Percentiles rank a stretch among this genome's conserved stretches.
Evolutionary conservation across 2,888 invertebrate species (phyloP).

Genomic region (Cosmia trapezina): DNA sequence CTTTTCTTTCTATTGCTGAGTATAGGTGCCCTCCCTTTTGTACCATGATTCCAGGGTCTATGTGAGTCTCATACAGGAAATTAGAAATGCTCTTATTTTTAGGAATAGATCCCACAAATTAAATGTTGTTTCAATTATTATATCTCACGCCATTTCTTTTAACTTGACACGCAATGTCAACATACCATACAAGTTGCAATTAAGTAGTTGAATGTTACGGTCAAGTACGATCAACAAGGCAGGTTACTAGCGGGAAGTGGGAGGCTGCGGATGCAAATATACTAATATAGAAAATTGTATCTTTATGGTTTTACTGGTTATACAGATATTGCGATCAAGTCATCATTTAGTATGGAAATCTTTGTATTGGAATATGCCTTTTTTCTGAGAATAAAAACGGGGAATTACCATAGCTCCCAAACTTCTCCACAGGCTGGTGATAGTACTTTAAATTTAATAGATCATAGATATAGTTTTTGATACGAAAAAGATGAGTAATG

Average conservation of each 20-base stretch:
- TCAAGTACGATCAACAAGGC: slow-evolving; percentile 70
- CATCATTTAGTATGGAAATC: background rate
- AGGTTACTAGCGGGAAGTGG: slow-evolving; percentile 32
- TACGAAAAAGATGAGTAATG: background rate
- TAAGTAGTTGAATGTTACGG: slow-evolving; percentile 80
- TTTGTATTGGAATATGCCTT: background rate
- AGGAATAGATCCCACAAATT: background rate
- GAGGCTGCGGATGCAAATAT: slow-evolving; percentile 40
- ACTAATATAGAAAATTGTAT: slow-evolving; percentile 2
- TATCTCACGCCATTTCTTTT: slow-evolving; percentile 51
- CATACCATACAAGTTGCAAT: slow-evolving; percentile 71
- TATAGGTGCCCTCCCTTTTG: too few relatives aligned
- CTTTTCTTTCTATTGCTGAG: too few relatives aligned
- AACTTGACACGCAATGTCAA: slow-evolving; percentile 68
- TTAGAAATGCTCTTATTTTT: too few relatives aligned
- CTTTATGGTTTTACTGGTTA: slow-evolving; percentile 4
- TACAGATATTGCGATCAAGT: background rate
- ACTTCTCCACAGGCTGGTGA: background rate
- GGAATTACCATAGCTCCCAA: background rate
- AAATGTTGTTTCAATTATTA: background rate
- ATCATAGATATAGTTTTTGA: background rate
- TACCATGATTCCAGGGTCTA: too few relatives aligned
- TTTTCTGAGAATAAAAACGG: background rate
- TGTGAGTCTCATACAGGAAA: too few relatives aligned
- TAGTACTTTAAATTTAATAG: background rate